Evolutionary conservation across 2,113 vertebrate genomes (phyloP), one percentile per base, ranked within the genome.

Genomic region (Elaphurus davidianus): DNA sequence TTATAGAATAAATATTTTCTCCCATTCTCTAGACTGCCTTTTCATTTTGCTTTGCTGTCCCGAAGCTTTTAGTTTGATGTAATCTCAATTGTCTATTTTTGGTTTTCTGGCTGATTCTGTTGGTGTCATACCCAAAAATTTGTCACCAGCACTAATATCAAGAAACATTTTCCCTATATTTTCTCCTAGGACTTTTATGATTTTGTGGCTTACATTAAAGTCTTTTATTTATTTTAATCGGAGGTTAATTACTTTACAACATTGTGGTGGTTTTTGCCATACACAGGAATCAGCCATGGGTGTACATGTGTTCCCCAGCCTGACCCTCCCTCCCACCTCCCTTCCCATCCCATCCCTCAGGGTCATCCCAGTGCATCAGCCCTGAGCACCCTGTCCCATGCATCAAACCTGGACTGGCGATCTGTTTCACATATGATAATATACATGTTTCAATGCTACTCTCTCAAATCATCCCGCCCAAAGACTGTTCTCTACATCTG

Each of bases 11-110:
- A 62, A 21, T 91, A 90, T 62, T 40, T 84, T 60, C 64, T 85
- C 25, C 13, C 17, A 33, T 60, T 60, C 57, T 14, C 3, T 90
- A 83, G 25, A 15, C 11, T 50, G 43, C n/a, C 25, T 60, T 78
- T 76, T 90, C 23, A 86, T 59, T 78, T 60, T 87, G 30, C n/a
- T 92, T 81, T 23, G 40, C 23, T 67, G 9, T 36, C 50, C 25
- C 9, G 33, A 95, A 85, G 45, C 30, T 79, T 57, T 55, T 45
- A 67, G 25, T 47, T 95, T 96, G 33, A 81, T 87, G 13, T 33
- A 50, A 50, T 40, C 17, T n/a, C 21, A 79, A 9, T 33, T 79
- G n/a, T 52, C 54, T 50, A 17, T 87, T 95, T 64, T 87, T 36
- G 55, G 28, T 96, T 87, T 50, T 54, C 71, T 54, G 55, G 11